These are phyloP conservation scores for Clostera curtula DNA, from an alignment of 2,888 invertebrate species.

Conservation along the genomic window DNA sequence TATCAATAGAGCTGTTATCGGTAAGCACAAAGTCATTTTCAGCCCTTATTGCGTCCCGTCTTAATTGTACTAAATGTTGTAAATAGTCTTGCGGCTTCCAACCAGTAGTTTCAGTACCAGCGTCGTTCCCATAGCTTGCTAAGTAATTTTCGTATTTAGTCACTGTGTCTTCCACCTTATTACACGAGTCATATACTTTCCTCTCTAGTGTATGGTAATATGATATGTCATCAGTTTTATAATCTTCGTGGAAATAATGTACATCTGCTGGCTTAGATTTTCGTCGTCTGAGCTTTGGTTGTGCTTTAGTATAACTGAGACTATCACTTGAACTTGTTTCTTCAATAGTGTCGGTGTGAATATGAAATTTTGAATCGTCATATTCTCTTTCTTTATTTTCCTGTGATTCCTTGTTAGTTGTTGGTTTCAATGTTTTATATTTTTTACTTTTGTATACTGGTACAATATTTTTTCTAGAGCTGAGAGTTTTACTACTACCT, in stretches of 20 bases:
- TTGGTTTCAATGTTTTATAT: constrained; percentile 32
- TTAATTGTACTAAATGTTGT: constrained; percentile 71
- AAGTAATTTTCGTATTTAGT: constrained; percentile 48
- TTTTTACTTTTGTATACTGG: constrained; percentile 37
- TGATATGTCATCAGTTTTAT: constrained; percentile 12
- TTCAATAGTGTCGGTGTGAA: constrained; percentile 19
- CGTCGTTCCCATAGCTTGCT: constrained; percentile 22
- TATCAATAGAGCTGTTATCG: constrained; percentile 27
- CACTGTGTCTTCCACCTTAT: constrained; percentile 40
- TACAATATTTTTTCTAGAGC: constrained; percentile 24
- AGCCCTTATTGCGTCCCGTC: constrained; percentile 70
- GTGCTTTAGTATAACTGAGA: too few relatives aligned
- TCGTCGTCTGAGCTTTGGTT: too few relatives aligned
- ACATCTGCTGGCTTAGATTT: too few relatives aligned
- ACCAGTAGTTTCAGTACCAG: constrained; percentile 6
- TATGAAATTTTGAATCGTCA: constrained; percentile 12
- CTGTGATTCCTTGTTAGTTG: constrained; percentile 33
- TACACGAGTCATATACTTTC: constrained; percentile 47
- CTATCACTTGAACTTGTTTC: constrained; percentile 27
- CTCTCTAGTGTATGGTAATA: constrained; percentile 35
- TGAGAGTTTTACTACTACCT: constrained; percentile 21
- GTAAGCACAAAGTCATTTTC: constrained; percentile 56
- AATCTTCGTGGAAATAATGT: too few relatives aligned
- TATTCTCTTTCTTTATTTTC: constrained; percentile 9
- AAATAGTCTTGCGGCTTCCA: constrained; percentile 72